Base-by-base conservation (phyloP, 1,140 invertebrate species). In the Papilio polytes region DNA sequence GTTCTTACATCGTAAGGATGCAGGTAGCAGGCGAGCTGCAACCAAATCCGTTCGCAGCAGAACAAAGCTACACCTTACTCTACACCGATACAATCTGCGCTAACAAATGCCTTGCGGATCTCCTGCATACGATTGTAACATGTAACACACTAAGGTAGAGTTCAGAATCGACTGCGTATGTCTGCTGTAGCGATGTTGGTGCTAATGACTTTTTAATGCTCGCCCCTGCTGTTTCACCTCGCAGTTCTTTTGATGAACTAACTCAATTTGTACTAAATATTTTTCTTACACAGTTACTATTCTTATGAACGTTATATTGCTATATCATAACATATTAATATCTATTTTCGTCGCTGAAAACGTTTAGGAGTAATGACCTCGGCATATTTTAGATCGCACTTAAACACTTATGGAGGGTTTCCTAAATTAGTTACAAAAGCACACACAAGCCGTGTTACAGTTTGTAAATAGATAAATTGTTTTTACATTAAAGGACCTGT, bases 181-280 rank as follows among this genome's bases (percentile, higher is more conserved):
- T 36, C 6, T 20, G 18, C 9, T 74, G 72, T 46, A 74, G 36
- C 36, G 72, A 20, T 22, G 72, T n/a, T 13, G 9, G 18, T 15
- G 72, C 72, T 74, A 74, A 74, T 74, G 72, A 74, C 72, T 74
- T 74, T 46, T 74, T 74, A 74, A 74, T 74, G 72, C 20, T 8
- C 72, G 36, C 72, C 31, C 72, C 41, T n/a, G 36, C 36, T 74
- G 72, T 46, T 74, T 13, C 72, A 22, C 44, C 72, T 74, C 44
- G 26, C 72, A 74, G 8, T 74, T n/a, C 72, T 73, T 72, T 74
- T 44, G 72, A 70, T 70, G 72, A n/a, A 74, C 31, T 46, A 12
- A 74, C 36, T 46, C 31, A 41, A 46, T 46, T 22, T 74, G 72
- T 74, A 46, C 41, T 70, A 36, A 36, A 70, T 70, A 31, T 70